These are phyloP conservation scores for Planiliza haematocheilus DNA, from an alignment of 2,113 vertebrate species.

Conservation along the genomic window DNA sequence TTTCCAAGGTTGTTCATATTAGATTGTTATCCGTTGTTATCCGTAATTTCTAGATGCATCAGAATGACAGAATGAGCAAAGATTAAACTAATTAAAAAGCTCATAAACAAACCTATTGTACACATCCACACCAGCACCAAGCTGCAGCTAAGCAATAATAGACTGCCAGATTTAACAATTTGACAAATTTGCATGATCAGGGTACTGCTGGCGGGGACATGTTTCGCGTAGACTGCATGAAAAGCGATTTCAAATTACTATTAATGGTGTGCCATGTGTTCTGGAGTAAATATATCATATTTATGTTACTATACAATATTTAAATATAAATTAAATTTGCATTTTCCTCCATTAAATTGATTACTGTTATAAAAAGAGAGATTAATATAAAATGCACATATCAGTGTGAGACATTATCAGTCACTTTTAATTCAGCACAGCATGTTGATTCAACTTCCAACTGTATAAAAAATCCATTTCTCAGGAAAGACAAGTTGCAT, in stretches of 20 bases:
- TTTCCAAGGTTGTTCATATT: too few species aligned
- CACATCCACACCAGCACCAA: too few species aligned
- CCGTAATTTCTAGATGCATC: too few species aligned
- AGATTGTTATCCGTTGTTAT: too few species aligned
- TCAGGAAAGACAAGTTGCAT: constrained; percentile 55
- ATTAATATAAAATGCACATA: neutral
- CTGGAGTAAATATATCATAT: neutral
- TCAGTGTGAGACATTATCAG: constrained; percentile 3
- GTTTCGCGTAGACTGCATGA: neutral
- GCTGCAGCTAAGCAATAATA: too few species aligned
- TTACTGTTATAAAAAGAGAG: neutral
- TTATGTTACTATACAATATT: neutral
- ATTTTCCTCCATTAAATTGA: neutral
- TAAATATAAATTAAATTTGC: neutral
- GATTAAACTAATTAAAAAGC: too few species aligned
- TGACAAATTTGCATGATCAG: too few species aligned
- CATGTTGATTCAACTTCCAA: constrained; percentile 35
- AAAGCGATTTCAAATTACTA: neutral
- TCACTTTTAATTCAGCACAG: constrained; percentile 31
- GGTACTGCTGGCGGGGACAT: neutral
- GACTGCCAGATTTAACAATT: too few species aligned
- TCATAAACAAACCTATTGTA: too few species aligned
- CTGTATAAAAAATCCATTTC: constrained; percentile 52
- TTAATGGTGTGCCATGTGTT: neutral
- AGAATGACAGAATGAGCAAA: too few species aligned